phyloP scores from a whole-genome alignment of 2,113 vertebrate species.

The Alethe diademata region DNA sequence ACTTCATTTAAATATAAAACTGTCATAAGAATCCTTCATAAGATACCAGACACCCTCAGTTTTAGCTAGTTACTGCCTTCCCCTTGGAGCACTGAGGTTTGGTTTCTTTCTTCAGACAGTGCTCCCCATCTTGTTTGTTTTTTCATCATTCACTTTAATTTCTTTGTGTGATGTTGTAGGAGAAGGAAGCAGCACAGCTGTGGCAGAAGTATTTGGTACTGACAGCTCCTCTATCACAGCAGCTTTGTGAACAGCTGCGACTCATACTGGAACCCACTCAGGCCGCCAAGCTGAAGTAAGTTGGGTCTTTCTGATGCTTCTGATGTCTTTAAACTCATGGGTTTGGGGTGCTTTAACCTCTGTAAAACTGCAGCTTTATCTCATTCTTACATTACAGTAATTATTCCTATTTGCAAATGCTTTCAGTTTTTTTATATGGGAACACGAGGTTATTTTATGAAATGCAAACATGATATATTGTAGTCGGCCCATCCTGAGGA shows the following conservation, averaged over 20 bases:
- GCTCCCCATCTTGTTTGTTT: not conserved
- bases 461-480: fast-evolving
- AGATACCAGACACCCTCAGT: not conserved
- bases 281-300: constrained; percentile 92
- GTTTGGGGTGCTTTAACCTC: not conserved
- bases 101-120: not conserved
- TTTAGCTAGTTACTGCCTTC: not conserved
- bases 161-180: constrained; percentile 70
- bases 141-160: not conserved
- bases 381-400: not conserved
- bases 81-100: not conserved
- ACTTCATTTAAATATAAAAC: not conserved
- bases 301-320: not conserved
- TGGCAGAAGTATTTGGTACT: constrained; percentile 92
- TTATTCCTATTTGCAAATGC: not conserved
- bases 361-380: not conserved
- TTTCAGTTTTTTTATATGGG: not conserved
- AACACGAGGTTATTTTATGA: not conserved
- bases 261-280: constrained; percentile 94
- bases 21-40: not conserved
- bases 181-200: constrained; percentile 84
- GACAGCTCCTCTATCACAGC: constrained; percentile 91
- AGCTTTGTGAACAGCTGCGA: constrained; percentile 94
- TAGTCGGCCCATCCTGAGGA: not conserved
- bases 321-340: not conserved